phyloP scores from a whole-genome alignment of 2,113 vertebrate genomes.

The Pseudonaja textilis region DNA sequence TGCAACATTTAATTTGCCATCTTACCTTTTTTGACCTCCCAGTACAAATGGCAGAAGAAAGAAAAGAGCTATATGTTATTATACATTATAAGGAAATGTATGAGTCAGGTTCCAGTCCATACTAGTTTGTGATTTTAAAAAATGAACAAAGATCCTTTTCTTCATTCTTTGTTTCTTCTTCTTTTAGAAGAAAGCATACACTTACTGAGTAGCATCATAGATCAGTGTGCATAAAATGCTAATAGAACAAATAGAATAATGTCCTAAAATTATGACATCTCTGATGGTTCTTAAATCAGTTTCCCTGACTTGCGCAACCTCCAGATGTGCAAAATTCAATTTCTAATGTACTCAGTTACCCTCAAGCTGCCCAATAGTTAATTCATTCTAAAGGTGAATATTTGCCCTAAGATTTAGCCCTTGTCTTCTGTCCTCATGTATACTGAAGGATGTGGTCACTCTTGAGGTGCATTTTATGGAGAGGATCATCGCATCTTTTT shows the following conservation, averaged over 20 bases:
- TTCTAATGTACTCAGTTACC: neutral
- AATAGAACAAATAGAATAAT: neutral
- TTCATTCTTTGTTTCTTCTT: no score
- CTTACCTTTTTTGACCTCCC: neutral
- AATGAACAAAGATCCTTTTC: neutral
- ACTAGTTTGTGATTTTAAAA: neutral
- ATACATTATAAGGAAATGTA: neutral
- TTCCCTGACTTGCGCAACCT: neutral
- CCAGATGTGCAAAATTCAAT: neutral
- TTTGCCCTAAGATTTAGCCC: neutral
- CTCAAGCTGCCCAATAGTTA: neutral
- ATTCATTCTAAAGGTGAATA: neutral
- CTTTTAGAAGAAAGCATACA: neutral
- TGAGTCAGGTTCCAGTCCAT: neutral
- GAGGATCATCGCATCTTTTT: neutral
- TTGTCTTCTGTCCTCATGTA: neutral
- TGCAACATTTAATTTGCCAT: neutral
- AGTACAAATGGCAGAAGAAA: neutral
- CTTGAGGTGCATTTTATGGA: neutral
- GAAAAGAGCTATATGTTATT: neutral
- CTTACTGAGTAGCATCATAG: neutral
- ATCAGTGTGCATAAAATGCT: neutral
- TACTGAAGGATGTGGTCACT: neutral
- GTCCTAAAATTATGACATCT: neutral
- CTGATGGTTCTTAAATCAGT: neutral